phyloP scores from a whole-genome alignment of 2,888 invertebrate species.

The Ommatoiulus sabulosus region DNA sequence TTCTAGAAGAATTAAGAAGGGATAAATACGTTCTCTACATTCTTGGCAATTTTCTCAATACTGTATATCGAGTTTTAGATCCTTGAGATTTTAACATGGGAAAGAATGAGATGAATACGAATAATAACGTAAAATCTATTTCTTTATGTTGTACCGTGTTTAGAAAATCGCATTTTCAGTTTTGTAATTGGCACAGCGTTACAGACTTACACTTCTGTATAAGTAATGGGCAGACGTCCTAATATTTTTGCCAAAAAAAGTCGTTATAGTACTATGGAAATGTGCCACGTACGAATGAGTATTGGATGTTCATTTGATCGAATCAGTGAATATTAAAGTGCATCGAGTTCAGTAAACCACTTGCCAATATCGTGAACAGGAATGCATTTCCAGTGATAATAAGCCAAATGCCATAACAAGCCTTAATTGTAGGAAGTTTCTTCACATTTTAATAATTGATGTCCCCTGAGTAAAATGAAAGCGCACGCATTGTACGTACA shows the following conservation, averaged over 20 bases:
- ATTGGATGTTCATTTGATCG: slow-evolving; percentile 22
- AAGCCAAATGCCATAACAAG: not conserved
- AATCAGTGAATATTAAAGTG: slow-evolving; percentile 27
- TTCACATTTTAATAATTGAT: slow-evolving; percentile 34
- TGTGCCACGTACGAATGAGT: not conserved
- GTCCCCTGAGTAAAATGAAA: slow-evolving; percentile 4
- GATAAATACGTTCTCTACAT: too few species aligned
- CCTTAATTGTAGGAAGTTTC: slow-evolving; percentile 34
- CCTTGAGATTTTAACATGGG: too few species aligned
- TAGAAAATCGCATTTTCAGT: not conserved
- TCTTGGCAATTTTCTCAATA: too few species aligned
- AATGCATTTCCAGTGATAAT: slow-evolving; percentile 27
- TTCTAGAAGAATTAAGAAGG: too few species aligned
- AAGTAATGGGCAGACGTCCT: not conserved
- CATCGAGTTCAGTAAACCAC: slow-evolving; percentile 28
- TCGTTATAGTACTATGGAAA: not conserved
- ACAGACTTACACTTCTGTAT: not conserved
- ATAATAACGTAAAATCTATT: too few species aligned
- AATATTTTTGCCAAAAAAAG: not conserved
- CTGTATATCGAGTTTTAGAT: too few species aligned
- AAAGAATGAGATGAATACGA: too few species aligned
- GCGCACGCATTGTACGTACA: slow-evolving; percentile 27
- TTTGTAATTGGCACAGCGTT: not conserved
- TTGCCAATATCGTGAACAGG: slow-evolving; percentile 14
- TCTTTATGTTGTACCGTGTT: not conserved